Evolutionary conservation across 2,113 vertebrate genomes (phyloP).

Genomic region (Catagonus wagneri): DNA sequence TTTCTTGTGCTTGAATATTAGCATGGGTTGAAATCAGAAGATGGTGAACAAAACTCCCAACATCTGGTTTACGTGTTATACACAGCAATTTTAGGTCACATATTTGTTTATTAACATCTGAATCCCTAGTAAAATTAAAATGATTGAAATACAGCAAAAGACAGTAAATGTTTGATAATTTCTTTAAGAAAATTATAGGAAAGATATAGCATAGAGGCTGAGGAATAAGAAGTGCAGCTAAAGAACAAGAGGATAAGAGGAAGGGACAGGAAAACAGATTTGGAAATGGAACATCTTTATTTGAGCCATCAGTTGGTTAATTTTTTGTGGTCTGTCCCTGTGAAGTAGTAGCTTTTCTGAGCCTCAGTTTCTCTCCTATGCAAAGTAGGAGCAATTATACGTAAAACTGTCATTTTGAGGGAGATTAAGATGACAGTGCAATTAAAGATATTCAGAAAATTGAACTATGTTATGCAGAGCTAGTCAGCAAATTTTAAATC

Average conservation of each 20-base stretch:
- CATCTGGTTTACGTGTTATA: fast-evolving
- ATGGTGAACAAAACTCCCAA: not conserved
- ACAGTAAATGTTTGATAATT: not conserved
- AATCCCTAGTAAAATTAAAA: not conserved
- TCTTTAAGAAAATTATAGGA: not conserved
- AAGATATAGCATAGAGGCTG: not conserved
- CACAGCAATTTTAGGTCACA: not conserved
- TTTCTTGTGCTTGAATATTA: not conserved
- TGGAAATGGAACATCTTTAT: not conserved
- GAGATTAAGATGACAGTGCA: not conserved
- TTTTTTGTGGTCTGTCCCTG: not conserved
- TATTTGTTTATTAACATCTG: not conserved
- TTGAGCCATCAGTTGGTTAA: not conserved
- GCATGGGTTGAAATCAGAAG: not conserved
- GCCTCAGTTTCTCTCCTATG: not conserved
- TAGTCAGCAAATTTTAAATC: not conserved
- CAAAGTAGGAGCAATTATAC: not conserved
- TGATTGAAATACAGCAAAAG: not conserved
- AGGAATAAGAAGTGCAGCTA: not conserved
- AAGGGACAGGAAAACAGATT: not conserved
- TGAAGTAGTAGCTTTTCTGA: not conserved
- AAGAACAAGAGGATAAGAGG: not conserved
- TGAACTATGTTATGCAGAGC: not conserved
- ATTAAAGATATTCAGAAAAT: not conserved
- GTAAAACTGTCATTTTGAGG: not conserved